These are phyloP conservation scores for Phylloscopus trochiloides DNA, from an alignment of 2,113 vertebrate species.

Conservation along the genomic window DNA sequence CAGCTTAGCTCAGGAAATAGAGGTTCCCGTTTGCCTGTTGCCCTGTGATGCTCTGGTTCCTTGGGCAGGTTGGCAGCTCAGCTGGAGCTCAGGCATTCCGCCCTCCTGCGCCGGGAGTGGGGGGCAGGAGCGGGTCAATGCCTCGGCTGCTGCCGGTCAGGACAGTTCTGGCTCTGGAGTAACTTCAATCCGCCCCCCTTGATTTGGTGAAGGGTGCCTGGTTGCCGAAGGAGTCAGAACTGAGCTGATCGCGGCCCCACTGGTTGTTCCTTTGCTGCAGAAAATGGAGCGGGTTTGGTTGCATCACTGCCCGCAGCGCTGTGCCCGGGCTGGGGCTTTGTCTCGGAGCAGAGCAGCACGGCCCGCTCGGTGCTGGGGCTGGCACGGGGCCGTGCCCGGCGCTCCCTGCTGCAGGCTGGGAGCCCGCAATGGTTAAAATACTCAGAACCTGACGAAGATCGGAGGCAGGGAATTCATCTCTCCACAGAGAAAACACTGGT, in stretches of 20 bases:
- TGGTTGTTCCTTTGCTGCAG: background rate
- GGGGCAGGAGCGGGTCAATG: background rate
- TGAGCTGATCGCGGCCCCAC: background rate
- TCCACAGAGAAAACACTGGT: background rate
- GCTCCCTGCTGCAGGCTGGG: background rate
- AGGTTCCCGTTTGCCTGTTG: background rate
- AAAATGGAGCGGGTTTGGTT: background rate
- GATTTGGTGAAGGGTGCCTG: background rate
- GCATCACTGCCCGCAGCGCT: background rate
- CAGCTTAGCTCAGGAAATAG: background rate
- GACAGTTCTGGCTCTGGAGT: background rate
- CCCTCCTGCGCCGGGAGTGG: background rate
- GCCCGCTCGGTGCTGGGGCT: background rate
- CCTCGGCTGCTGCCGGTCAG: rapidly evolving
- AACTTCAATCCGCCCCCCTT: rapidly evolving
- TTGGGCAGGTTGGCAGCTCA: background rate
- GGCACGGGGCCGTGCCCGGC: background rate
- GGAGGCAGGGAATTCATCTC: background rate
- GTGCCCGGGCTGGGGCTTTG: background rate
- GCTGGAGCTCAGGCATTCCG: rapidly evolving
- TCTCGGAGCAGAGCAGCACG: background rate
- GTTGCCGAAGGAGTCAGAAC: background rate
- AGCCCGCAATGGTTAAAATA: background rate
- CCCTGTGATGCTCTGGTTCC: background rate
- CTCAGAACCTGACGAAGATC: background rate